phyloP scores from a whole-genome alignment of 2,888 invertebrate genomes.

The Drosophila nigricruria region DNA sequence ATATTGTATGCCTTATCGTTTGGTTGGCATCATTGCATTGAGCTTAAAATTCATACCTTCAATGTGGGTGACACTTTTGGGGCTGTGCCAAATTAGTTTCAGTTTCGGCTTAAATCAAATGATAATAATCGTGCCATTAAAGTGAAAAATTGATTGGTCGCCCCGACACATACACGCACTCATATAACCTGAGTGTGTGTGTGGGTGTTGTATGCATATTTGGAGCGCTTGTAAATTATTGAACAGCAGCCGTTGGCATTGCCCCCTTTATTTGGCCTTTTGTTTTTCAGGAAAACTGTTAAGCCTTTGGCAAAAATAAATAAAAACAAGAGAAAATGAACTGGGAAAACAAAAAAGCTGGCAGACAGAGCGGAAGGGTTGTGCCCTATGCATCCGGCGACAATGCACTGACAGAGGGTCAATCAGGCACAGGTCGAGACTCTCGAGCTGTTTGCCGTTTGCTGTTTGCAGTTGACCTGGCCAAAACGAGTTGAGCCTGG shows the following conservation, averaged over 20 bases:
- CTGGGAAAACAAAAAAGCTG: conserved; percentile 54
- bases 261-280: conserved; percentile 18
- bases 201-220: conserved; percentile 37
- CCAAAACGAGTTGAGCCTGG: conserved; percentile 40
- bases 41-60: conserved; percentile 21
- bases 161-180: conserved; percentile 6
- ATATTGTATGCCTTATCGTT: conserved; percentile 18
- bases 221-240: conserved; percentile 53
- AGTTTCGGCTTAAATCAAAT: conserved; percentile 39
- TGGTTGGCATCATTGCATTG: conserved; percentile 21
- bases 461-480: conserved; percentile 42
- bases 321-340: conserved; percentile 2
- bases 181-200: neutral
- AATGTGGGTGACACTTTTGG: conserved; percentile 63
- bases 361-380: conserved; percentile 28
- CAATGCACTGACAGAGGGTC: conserved; percentile 67
- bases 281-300: conserved; percentile 55
- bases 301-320: conserved; percentile 50
- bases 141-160: conserved; percentile 56
- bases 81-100: conserved; percentile 67
- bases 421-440: conserved; percentile 25
- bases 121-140: conserved; percentile 58
- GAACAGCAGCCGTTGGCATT: conserved; percentile 31
- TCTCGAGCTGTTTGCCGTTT: conserved; percentile 32
- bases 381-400: conserved; percentile 60